phyloP scores from a whole-genome alignment of 1,140 invertebrate genomes.

The Meloidogyne hapla region DNA sequence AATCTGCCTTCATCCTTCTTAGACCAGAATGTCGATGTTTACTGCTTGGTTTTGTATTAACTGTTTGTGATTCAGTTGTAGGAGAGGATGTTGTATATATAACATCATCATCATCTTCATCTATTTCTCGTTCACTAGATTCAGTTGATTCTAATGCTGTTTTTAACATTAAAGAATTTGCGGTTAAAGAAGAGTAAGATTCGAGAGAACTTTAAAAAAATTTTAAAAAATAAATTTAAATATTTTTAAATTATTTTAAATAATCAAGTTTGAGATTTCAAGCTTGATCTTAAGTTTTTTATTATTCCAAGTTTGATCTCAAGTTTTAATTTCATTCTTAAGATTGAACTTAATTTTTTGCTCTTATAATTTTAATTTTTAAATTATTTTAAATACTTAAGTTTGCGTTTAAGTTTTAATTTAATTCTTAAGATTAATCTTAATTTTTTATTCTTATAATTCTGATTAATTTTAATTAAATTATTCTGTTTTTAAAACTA shows the following conservation, averaged over 20 bases:
- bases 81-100: not conserved
- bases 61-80: not conserved
- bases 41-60: not conserved
- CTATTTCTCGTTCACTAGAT: not conserved
- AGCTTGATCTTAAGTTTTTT: too few species aligned
- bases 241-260: too few species aligned
- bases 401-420: not conserved
- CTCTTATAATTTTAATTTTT: not conserved
- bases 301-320: not conserved
- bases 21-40: not conserved
- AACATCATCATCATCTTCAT: not conserved
- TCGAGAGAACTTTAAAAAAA: conserved; percentile 11
- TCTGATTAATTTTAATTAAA: too few species aligned
- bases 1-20: conserved; percentile 12
- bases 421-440: not conserved
- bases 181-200: conserved; percentile 18
- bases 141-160: conserved; percentile 20
- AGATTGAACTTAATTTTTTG: not conserved
- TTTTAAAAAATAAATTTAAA: not conserved
- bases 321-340: not conserved
- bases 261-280: too few species aligned
- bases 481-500: too few species aligned
- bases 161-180: conserved; percentile 27
- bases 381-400: not conserved
- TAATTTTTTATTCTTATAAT: too few species aligned